Percentiles rank a stretch among this genome's conserved stretches.
Evolutionary conservation across 2,888 invertebrate species (phyloP).

Genomic region (Spodoptera picta): DNA sequence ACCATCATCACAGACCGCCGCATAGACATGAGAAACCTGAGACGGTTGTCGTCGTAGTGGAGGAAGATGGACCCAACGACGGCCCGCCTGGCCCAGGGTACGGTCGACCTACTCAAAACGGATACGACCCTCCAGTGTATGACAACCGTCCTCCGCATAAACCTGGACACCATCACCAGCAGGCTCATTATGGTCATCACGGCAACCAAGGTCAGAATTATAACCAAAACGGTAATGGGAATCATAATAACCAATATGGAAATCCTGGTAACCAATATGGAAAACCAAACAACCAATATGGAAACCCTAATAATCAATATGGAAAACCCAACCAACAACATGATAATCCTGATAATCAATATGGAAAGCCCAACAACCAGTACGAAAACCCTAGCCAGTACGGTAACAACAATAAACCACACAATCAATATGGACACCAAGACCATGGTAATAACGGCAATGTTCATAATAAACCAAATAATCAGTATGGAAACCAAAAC

Average conservation of each 20-base stretch:
- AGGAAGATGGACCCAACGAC: slow-evolving; percentile 54
- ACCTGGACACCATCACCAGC: slow-evolving; percentile 33
- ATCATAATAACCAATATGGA: slow-evolving; percentile 35
- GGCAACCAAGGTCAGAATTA: slow-evolving; percentile 27
- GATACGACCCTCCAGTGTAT: slow-evolving; percentile 43
- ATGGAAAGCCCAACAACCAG: slow-evolving; percentile 23
- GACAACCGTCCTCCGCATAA: slow-evolving; percentile 22
- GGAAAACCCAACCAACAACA: slow-evolving; percentile 11
- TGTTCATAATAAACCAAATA: slow-evolving; percentile 10
- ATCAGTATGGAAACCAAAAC: slow-evolving; percentile 9
- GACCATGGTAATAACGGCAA: not conserved
- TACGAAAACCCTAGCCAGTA: slow-evolving; percentile 15
- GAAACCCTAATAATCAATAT: slow-evolving; percentile 18
- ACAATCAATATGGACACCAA: slow-evolving; percentile 3
- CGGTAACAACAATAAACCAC: slow-evolving; percentile 1
- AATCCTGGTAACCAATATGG: slow-evolving; percentile 42
- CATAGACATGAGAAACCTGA: slow-evolving; percentile 55
- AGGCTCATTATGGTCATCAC: slow-evolving; percentile 19
- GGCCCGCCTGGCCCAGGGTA: slow-evolving; percentile 40
- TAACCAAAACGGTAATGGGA: slow-evolving; percentile 30
- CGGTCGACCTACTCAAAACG: slow-evolving; percentile 53
- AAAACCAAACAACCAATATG: slow-evolving; percentile 46
- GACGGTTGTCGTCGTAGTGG: slow-evolving; percentile 64
- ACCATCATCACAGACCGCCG: slow-evolving; percentile 38
- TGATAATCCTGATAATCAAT: slow-evolving; percentile 3